A percentile compares a stretch with the other conserved stretches of the same genome.
These are phyloP conservation scores for Callochromis pleurospilus DNA, from an alignment of 2,113 vertebrate species.

Conservation along the genomic window DNA sequence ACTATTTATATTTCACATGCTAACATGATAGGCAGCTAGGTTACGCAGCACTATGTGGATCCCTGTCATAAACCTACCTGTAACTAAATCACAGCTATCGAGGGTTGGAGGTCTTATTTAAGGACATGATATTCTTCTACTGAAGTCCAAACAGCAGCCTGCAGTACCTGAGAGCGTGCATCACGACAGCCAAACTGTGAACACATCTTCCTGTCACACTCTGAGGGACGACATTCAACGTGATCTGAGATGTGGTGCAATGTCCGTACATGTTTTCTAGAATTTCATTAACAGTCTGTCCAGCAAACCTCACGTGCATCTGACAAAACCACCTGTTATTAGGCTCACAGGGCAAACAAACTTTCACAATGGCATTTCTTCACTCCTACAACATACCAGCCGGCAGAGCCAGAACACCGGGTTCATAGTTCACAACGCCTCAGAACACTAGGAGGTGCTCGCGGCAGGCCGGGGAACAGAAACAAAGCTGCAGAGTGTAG, in stretches of 20 bases:
- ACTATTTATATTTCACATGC: neutral
- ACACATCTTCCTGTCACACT: rapidly evolving
- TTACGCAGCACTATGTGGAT: neutral
- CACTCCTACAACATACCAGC: neutral
- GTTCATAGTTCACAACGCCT: neutral
- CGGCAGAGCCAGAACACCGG: neutral
- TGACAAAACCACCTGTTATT: neutral
- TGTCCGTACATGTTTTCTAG: rapidly evolving
- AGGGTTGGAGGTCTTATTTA: rapidly evolving
- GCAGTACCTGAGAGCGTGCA: neutral
- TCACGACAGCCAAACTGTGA: neutral
- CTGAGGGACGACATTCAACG: neutral
- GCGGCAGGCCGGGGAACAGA: rapidly evolving
- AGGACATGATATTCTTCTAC: neutral
- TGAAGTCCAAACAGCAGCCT: neutral
- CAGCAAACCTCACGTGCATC: neutral
- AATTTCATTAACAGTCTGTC: neutral
- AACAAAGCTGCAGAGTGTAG: neutral
- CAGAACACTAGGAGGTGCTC: neutral
- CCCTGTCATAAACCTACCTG: rapidly evolving
- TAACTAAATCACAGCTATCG: neutral
- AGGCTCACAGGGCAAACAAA: neutral
- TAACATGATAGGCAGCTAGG: rapidly evolving
- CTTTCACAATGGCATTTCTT: rapidly evolving
- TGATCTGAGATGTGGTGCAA: neutral